Base-by-base conservation (phyloP, 2,888 invertebrate species). In the Aleiodes leptofemur region DNA sequence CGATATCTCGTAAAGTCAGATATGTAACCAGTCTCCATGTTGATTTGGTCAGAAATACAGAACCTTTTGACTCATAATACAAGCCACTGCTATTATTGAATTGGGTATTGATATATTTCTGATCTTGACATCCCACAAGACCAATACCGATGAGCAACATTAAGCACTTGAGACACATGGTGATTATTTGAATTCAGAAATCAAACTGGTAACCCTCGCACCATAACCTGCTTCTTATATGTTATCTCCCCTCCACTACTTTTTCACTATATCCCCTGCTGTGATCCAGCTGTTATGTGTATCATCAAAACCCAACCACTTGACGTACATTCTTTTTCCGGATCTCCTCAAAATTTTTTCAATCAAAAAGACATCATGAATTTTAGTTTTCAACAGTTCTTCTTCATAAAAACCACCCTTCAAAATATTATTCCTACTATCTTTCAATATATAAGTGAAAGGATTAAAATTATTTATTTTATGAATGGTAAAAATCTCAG, bases 401-500 rank as follows among this genome's bases (percentile, higher is more conserved):
- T 76, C 56, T 23, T 74, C 56, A 64, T 79, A 79, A 51, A 76
- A 79, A 31, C 77, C 71, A 5, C 77, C 73, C 13, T 83, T 80
- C 38, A 89, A 86, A 9, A 74, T 69, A 70, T 85, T 74, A 68
- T 83, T 76, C 43, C 72, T 55, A 66, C 77, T 80, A 78, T 87
- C 87, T 76, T 83, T 69, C 1, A 87, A 72, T 29, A 79, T 48
- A 69, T 86, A 86, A 6, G 86, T 86, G 0, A 79, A 75, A 6
- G 86, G 85, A 78, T 83, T 83, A 11, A 85, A 85, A 56, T 79
- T 79, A 16, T 83, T 70, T 5, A 86, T 79, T 80, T 83, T 80
- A 11, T 11, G 48, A 34, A 88, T 80, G 72, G 77, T 83, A 76
- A 88, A 90, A 66, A 88, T 75, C 77, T 88, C 87, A 0, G 84